phyloP scores from a whole-genome alignment of 2,797 vertebrate species.

The Acrocephalus scirpaceus region DNA sequence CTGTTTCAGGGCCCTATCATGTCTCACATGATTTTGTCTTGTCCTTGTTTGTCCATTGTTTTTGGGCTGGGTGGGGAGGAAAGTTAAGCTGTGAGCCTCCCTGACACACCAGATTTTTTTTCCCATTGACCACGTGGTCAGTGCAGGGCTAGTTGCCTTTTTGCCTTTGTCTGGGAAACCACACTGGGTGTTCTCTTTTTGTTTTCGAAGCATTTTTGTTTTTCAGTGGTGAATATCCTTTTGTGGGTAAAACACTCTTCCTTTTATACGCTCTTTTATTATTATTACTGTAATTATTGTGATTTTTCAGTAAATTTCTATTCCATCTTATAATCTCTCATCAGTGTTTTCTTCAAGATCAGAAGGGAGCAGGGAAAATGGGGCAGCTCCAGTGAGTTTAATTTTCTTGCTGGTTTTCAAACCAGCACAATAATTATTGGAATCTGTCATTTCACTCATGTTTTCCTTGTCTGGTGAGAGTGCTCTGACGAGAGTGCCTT shows the following conservation, averaged over 20 bases:
- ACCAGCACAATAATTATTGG: background rate
- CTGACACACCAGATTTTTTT: fast-evolving
- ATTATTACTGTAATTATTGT: background rate
- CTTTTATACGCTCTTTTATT: background rate
- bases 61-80: background rate
- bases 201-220: background rate
- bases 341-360: background rate
- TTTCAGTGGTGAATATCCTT: background rate
- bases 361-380: background rate
- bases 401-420: background rate
- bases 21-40: background rate
- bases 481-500: background rate
- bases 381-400: background rate
- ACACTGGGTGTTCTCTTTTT: no score
- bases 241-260: background rate
- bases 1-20: background rate
- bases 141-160: background rate
- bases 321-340: background rate
- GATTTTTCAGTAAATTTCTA: background rate
- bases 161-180: background rate
- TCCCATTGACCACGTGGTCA: background rate
- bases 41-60: background rate
- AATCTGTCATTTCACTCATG: background rate
- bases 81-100: background rate
- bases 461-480: background rate